Conservation (phyloP, 2,888 invertebrate genomes). For the Cosmopolites sordidus region DNA sequence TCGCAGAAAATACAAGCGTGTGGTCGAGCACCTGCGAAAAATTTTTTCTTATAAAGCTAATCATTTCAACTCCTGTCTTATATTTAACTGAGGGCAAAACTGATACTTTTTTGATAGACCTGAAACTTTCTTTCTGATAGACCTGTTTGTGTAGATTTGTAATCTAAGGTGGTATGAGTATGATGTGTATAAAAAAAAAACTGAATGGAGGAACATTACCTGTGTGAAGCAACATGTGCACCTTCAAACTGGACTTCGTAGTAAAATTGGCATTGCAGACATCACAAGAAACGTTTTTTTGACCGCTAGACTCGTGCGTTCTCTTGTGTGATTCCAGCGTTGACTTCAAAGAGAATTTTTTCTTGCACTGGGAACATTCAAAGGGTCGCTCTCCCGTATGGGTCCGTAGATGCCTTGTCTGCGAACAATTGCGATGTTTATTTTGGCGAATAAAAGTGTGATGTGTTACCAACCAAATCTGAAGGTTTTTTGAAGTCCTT, state of each 20-base stretch:
- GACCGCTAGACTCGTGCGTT: conserved; percentile 48
- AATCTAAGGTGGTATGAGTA: too few species aligned
- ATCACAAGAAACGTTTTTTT: conserved; percentile 54
- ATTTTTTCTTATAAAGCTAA: too few species aligned
- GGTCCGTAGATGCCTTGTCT: conserved; percentile 59
- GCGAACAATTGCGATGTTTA: too few species aligned
- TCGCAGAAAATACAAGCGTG: conserved; percentile 53
- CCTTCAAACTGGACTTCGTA: conserved; percentile 61
- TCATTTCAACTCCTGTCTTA: too few species aligned
- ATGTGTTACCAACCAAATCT: conserved; percentile 52
- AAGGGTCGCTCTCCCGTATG: conserved; percentile 69
- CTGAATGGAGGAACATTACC: too few species aligned
- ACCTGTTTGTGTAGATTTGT: too few species aligned
- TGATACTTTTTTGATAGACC: too few species aligned
- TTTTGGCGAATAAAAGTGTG: too few species aligned
- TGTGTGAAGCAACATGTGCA: conserved; percentile 64
- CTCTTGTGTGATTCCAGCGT: conserved; percentile 60
- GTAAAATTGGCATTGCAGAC: conserved; percentile 61
- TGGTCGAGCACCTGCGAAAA: conserved; percentile 31
- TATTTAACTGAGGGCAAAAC: too few species aligned
- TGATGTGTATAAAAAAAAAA: too few species aligned
- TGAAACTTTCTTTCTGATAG: not conserved
- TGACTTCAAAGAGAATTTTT: conserved; percentile 62
- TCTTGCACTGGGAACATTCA: conserved; percentile 52
- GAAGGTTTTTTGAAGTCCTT: conserved; percentile 67